Evolutionary conservation across 1,140 invertebrate species (phyloP), one percentile per base, ranked within the genome.

Genomic region (Meloidogyne chitwoodi): DNA sequence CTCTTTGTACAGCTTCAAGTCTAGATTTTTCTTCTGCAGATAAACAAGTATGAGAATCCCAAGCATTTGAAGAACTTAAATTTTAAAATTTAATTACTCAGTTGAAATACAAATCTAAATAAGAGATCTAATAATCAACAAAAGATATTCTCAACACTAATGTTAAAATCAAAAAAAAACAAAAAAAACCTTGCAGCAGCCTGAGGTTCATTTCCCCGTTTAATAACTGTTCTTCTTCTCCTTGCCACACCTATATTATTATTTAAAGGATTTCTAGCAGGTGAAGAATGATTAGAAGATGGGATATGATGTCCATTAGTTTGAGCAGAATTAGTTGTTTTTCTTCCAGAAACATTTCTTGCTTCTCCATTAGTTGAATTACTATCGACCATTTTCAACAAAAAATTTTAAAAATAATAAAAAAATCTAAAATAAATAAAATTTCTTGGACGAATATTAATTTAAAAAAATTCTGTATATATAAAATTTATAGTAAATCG

Each of bases 1-100:
- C 85, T 12, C 85, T 79, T 62, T 86, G 85, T 24, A 86, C 85
- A 19, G 85, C 85, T 64, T 87, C 85, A 26, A 86, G 78, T 10
- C 85, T 76, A 10, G 83, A 83, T 34, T 82, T 76, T 66, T 86
- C 85, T 76, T 86, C 85, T 11, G 74, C 77, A 12, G 84, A 77
- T 22, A 79, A 76, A 68, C 85, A 76, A 5, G 77, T 79, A 16
- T 80, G 61, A 76, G 79, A 85, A 34, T 73, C 71, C 71, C 71
- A 73, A 1, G 79, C 72, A 38, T 82, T 75, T 16, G 79, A 75
- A 16, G 77, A 74, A 65, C 81, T 82, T 34, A 74, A 82, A 78
- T 16, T 19, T 19, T 14, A 48, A 56, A 56, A 56, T 4, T 22
- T 56, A 8, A 56, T 56, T n/a, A 48, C 4, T 48, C 19, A 19